Percentiles rank a stretch among this genome's conserved stretches.
phyloP scores from a whole-genome alignment of 2,113 vertebrate genomes.

The Actenoides lindsayi region DNA sequence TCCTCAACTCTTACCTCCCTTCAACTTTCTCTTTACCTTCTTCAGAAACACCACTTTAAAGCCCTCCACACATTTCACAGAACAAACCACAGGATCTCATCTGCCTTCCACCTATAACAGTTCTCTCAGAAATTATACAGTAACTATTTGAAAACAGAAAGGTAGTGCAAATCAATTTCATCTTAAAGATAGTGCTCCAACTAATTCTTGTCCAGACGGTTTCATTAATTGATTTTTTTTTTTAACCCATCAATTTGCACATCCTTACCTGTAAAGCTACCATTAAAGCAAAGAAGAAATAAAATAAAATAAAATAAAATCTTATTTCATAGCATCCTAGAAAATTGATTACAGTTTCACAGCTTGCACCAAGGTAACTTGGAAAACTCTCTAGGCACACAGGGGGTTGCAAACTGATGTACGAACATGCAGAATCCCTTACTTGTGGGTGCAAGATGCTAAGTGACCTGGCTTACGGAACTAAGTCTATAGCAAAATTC shows the following conservation, averaged over 20 bases:
- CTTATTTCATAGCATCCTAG: slow-evolving; percentile 49
- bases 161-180: slow-evolving; percentile 69
- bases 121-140: slow-evolving; percentile 52
- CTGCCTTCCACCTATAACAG: slow-evolving; percentile 12
- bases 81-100: slow-evolving; percentile 27
- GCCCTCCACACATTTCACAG: slow-evolving; percentile 42
- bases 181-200: slow-evolving; percentile 48
- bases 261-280: slow-evolving; percentile 65
- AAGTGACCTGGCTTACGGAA: slow-evolving; percentile 39
- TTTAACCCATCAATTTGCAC: slow-evolving; percentile 55
- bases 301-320: not conserved
- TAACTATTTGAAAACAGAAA: slow-evolving; percentile 60
- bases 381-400: slow-evolving; percentile 24
- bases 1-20: slow-evolving; percentile 41
- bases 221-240: slow-evolving; percentile 8
- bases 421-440: slow-evolving; percentile 56
- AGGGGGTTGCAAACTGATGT: slow-evolving; percentile 35
- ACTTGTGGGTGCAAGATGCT: slow-evolving; percentile 21
- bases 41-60: slow-evolving; percentile 18
- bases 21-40: slow-evolving; percentile 76
- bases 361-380: slow-evolving; percentile 63
- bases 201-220: not conserved
- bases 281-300: slow-evolving; percentile 48
- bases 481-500: slow-evolving; percentile 52
- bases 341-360: slow-evolving; percentile 52